A percentile compares a stretch with the other conserved stretches of the same genome.
These are phyloP conservation scores for Pachycephus smyrnensis DNA, from an alignment of 2,888 invertebrate species.

Conservation along the genomic window DNA sequence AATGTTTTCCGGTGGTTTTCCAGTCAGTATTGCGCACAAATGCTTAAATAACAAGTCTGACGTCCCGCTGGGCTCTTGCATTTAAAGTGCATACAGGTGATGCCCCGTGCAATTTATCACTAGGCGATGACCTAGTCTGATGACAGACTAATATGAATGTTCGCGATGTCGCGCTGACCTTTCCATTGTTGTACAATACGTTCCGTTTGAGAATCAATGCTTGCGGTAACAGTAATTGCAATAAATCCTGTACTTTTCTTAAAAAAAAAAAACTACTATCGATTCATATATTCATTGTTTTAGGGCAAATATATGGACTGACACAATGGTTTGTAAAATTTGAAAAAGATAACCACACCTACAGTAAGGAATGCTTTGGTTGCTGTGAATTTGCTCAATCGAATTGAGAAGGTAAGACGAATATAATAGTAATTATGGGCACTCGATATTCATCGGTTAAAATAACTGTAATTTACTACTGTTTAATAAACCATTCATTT, in stretches of 20 bases:
- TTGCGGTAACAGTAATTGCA: not conserved
- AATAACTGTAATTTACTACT: not conserved
- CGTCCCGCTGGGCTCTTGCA: not conserved
- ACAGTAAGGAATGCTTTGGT: too few species aligned
- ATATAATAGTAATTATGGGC: not conserved
- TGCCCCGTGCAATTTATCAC: conserved; percentile 17
- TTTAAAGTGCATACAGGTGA: conserved; percentile 6
- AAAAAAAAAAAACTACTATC: not conserved
- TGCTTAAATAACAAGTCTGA: not conserved
- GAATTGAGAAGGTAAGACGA: not conserved
- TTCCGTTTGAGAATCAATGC: not conserved
- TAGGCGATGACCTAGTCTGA: conserved; percentile 14
- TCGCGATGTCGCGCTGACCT: not conserved
- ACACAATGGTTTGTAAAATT: not conserved
- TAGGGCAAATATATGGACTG: not conserved
- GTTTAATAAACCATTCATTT: not conserved
- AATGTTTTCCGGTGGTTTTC: not conserved
- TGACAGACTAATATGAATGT: conserved; percentile 13
- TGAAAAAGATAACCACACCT: not conserved
- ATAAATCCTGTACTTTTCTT: not conserved
- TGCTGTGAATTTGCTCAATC: not conserved
- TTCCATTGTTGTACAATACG: not conserved
- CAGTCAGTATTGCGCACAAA: not conserved
- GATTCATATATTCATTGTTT: too few species aligned
- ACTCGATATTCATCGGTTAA: not conserved